phyloP scores from a whole-genome alignment of 2,888 invertebrate genomes.

The Rhodophaea formosa region DNA sequence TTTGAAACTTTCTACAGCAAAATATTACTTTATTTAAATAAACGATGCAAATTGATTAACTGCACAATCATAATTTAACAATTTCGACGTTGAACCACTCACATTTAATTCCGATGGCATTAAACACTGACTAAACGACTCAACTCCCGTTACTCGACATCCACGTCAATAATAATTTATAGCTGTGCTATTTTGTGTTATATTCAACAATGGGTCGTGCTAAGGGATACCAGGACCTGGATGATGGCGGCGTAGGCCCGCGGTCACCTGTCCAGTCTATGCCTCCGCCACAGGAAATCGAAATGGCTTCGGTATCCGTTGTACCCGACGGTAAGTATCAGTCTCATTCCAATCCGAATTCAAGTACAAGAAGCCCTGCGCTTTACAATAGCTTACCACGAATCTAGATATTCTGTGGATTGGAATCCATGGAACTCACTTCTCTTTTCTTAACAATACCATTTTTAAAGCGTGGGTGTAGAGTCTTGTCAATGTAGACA shows the following conservation, averaged over 20 bases:
- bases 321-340: slow-evolving; percentile 86
- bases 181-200: slow-evolving; percentile 27
- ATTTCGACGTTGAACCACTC: too few relatives aligned
- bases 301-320: slow-evolving; percentile 90
- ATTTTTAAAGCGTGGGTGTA: too few relatives aligned
- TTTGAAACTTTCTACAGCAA: too few relatives aligned
- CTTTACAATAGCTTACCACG: too few relatives aligned
- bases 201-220: slow-evolving; percentile 69
- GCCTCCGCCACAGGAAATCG: slow-evolving; percentile 84
- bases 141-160: slow-evolving; percentile 55
- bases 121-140: neutral
- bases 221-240: slow-evolving; percentile 83
- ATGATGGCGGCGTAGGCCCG: slow-evolving; percentile 65
- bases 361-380: too few relatives aligned
- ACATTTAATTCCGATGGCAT: neutral
- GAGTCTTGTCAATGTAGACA: too few relatives aligned
- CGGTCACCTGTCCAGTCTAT: slow-evolving; percentile 62
- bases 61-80: neutral
- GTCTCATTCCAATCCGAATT: too few relatives aligned
- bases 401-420: too few relatives aligned
- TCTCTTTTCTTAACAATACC: too few relatives aligned
- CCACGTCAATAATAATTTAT: slow-evolving; percentile 56
- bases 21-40: too few relatives aligned
- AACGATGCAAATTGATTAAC: neutral
- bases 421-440: too few relatives aligned